Evolutionary conservation across 2,888 invertebrate species (phyloP), one percentile per base, ranked within the genome.

Genomic region (Melanostoma mellinum): DNA sequence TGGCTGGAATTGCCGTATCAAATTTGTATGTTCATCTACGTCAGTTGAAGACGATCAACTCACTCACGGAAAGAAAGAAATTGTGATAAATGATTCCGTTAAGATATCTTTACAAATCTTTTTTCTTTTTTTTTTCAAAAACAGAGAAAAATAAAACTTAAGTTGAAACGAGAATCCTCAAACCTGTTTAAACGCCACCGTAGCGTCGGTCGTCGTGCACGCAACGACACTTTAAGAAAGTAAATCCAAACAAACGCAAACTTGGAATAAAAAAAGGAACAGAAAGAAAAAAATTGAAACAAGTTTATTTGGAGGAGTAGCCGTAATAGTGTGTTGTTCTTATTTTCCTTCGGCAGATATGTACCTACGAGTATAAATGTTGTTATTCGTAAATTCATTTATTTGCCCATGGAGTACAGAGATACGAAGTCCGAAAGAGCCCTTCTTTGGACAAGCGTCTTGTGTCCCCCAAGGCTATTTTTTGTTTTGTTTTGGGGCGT

Each of bases 231-330:
- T 84, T 79, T 74, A 65, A 75, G 69, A 52, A 68, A 61, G 48
- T 50, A 72, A 61, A 53, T 52, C 55, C 10, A 72, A 67, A 53
- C 8, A 53, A 63, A 44, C n/a, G 20, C 20, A 38, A 50, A 35
- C 40, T n/a, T 4, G n/a, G 60, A 6, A 50, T 3, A 50, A 55
- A 3, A 63, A 55, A 46, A 36, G 32, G 20, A 36, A 40, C 10
- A 55, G 20, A 33, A 60, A 50, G 35, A 42, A 35, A 38, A 55
- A 69, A 69, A 74, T 44, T 63, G 71, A 65, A 84, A 84, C 78
- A 79, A 84, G 84, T 84, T 84, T 78, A 84, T 79, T 84, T 84
- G 50, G 65, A 78, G 69, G 73, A 73, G 74, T 74, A 69, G 30
- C 71, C 38, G 50, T 30, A 58, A 55, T 69, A 46, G 42, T 50